Evolutionary conservation across 2,888 invertebrate genomes (phyloP).

Genomic region (Eretmocerus hayati): DNA sequence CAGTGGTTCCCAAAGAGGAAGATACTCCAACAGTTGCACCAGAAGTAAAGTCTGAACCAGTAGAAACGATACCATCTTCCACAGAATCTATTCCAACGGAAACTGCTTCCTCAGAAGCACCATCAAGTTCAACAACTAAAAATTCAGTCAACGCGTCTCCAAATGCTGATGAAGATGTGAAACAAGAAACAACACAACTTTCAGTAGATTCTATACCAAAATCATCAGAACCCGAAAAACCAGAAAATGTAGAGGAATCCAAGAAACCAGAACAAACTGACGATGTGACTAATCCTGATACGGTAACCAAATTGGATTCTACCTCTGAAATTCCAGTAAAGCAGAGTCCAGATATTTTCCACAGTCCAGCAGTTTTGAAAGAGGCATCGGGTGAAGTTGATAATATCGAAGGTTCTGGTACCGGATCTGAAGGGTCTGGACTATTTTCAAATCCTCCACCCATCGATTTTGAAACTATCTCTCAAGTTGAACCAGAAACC

Average conservation of each 20-base stretch:
- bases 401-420: constrained; percentile 48
- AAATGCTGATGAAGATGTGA: constrained; percentile 8
- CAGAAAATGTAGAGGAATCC: not conserved
- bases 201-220: constrained; percentile 6
- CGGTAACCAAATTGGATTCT: not conserved
- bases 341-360: not conserved
- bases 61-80: constrained; percentile 17
- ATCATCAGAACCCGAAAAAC: not conserved
- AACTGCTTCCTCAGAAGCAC: not conserved
- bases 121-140: not conserved
- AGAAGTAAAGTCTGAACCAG: not conserved
- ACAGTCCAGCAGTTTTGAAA: constrained; percentile 14
- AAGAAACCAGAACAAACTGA: not conserved
- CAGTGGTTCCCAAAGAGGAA: constrained; percentile 4
- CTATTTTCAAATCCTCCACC: constrained; percentile 29
- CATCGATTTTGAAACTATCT: constrained; percentile 20
- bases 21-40: constrained; percentile 3
- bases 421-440: constrained; percentile 41
- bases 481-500: not conserved
- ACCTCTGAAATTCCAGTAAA: not conserved
- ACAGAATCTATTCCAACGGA: not conserved
- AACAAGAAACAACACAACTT: constrained; percentile 3
- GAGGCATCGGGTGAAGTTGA: constrained; percentile 43
- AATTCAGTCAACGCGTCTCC: constrained; percentile 6
- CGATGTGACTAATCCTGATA: constrained; percentile 3